Evolutionary conservation across 2,113 vertebrate species (phyloP).

Genomic region (Pleuronectes platessa): DNA sequence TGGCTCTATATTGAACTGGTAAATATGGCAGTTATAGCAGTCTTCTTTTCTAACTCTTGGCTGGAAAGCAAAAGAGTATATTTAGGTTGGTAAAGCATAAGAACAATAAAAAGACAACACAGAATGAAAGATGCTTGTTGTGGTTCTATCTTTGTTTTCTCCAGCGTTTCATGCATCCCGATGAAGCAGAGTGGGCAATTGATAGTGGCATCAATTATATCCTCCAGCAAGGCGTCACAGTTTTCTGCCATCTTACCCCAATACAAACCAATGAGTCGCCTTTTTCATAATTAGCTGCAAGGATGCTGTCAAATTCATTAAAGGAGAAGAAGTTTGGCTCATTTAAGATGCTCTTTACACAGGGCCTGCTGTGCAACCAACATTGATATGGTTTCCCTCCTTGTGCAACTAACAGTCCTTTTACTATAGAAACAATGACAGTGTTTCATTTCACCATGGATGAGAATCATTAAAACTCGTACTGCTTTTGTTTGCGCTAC

Average conservation of each 20-base stretch:
- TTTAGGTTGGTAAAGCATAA: too few relatives aligned
- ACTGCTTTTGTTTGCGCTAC: conserved; percentile 28
- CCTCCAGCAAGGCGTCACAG: conserved; percentile 7
- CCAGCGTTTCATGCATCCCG: background rate
- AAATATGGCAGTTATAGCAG: too few relatives aligned
- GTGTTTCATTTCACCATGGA: conserved; percentile 30
- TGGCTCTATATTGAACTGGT: too few relatives aligned
- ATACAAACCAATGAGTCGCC: conserved; percentile 12
- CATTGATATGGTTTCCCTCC: background rate
- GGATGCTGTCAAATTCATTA: conserved; percentile 1
- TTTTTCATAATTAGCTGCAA: conserved; percentile 19
- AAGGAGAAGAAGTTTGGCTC: background rate
- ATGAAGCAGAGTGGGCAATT: background rate
- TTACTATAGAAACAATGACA: conserved; percentile 58
- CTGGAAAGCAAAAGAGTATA: too few relatives aligned
- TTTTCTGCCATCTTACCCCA: conserved; percentile 7
- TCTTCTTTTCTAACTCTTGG: too few relatives aligned
- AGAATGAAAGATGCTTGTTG: background rate
- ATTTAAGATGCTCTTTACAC: background rate
- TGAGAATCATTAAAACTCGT: conserved; percentile 49
- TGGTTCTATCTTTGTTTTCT: conserved; percentile 5
- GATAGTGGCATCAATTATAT: conserved; percentile 20
- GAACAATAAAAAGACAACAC: background rate
- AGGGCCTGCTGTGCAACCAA: background rate
- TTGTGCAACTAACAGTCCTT: conserved; percentile 11